Evolutionary conservation across 1,140 invertebrate species (phyloP), one percentile per base, ranked within the genome.

Genomic region (Metopolophium dirhodum): DNA sequence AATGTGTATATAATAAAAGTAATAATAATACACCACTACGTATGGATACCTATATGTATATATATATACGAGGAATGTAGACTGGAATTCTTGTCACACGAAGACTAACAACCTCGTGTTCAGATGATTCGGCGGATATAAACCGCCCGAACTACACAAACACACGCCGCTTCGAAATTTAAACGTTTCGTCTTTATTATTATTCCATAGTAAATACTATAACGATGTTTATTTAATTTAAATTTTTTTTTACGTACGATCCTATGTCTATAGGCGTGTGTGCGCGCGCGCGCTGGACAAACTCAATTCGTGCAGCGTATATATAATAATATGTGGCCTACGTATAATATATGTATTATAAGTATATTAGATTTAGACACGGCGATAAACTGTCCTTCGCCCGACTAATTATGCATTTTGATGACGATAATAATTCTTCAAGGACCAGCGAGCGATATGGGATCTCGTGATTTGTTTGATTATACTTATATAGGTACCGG

Each of bases 51-150:
- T 30, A 37, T 26, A 41, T 45, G 26, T 45, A 82, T 26, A 57
- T 26, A 57, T 26, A 23, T 85, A 9, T 85, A 61, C 23, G 14
- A 26, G 37, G 89, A 90, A 90, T 90, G 89, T 57, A 23, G 89
- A 90, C 54, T 90, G 37, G 37, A 90, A 90, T 90, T 68, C 54
- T 90, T 90, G 85, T 86, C 89, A 45, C 89, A 57, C 54, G 89
- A 57, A 37, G 51, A 90, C 89, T 90, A 90, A 90, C 89, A 61
- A 90, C 89, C 57, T 57, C 37, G 54, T 9, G 37, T 57, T 30
- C 47, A 90, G n/a, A 45, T 57, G 49, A 61, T 61, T 57, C 57
- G 37, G 89, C 11, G 37, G 89, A 57, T 90, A 90, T 68, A 77
- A 77, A 77, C 30, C 22, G 35, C 35, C 89, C 89, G 37, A 90